phyloP scores from a whole-genome alignment of 1,140 invertebrate species.

The Thereuonema tuberculata region DNA sequence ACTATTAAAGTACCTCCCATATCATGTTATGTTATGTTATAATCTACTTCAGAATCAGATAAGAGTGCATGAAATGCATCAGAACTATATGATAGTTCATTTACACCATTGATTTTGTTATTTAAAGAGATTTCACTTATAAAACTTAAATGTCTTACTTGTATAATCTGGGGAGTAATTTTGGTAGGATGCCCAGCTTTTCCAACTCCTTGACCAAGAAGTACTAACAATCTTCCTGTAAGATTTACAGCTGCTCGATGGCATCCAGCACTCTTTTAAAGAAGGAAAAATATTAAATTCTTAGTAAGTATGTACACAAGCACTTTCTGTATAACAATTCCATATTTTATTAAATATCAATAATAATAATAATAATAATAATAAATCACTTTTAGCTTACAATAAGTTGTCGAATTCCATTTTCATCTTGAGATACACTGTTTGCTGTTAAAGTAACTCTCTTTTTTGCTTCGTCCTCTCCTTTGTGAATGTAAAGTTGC shows the following conservation, averaged over 20 bases:
- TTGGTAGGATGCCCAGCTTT: slow-evolving; percentile 61
- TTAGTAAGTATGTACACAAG: too few species aligned
- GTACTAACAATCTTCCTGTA: slow-evolving; percentile 57
- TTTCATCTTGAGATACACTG: slow-evolving; percentile 74
- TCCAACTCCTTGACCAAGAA: slow-evolving; percentile 65
- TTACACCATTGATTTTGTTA: neutral
- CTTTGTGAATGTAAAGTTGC: slow-evolving; percentile 58
- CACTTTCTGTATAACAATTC: too few species aligned
- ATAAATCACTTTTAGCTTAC: slow-evolving; percentile 44
- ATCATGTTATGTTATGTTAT: too few species aligned
- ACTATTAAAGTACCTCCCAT: too few species aligned
- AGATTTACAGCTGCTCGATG: slow-evolving; percentile 67
- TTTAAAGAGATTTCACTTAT: neutral
- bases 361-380: too few species aligned
- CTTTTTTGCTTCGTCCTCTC: slow-evolving; percentile 60
- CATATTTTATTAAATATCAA: too few species aligned
- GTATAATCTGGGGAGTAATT: slow-evolving; percentile 62
- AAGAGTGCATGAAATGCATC: too few species aligned
- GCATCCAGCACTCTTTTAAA: too few species aligned
- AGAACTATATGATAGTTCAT: too few species aligned
- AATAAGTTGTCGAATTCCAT: slow-evolving; percentile 67
- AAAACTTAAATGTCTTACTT: slow-evolving; percentile 28
- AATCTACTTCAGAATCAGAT: too few species aligned
- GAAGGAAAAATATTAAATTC: too few species aligned
- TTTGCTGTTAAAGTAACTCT: slow-evolving; percentile 59